Conservation (phyloP, 2,888 invertebrate genomes). For the Anaspis maculata region DNA sequence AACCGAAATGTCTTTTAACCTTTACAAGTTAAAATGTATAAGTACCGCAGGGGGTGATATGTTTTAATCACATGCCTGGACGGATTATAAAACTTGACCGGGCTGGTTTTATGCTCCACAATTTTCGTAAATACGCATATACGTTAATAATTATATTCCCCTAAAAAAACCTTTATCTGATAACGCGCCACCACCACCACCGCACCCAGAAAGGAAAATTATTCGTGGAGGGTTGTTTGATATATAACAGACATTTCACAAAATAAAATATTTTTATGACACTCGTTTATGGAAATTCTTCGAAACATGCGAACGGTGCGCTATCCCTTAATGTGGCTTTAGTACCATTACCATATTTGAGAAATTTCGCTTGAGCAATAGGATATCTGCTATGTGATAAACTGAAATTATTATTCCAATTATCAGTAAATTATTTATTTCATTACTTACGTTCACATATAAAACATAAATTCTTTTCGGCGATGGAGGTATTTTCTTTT, state of each 20-base stretch:
- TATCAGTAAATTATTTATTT: conserved; percentile 5
- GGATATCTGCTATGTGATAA: no score
- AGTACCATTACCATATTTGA: no score
- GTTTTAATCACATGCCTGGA: no score
- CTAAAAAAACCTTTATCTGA: conserved; percentile 2
- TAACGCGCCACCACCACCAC: conserved; percentile 18
- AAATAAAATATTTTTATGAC: conserved; percentile 37
- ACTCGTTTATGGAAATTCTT: conserved; percentile 33
- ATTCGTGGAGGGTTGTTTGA: conserved; percentile 27
- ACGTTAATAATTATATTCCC: conserved; percentile 8
- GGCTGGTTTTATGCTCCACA: no score
- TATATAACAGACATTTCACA: conserved; percentile 27
- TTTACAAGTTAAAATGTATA: no score
- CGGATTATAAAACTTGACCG: no score
- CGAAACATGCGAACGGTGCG: conserved; percentile 24
- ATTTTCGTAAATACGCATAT: conserved; percentile 9
- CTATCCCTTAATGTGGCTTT: neutral
- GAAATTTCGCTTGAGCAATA: no score
- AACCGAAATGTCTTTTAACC: no score
- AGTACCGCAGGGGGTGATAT: no score
- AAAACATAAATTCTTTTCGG: conserved; percentile 3
- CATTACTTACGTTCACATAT: conserved; percentile 3
- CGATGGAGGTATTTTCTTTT: neutral
- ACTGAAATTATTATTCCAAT: conserved; percentile 4
- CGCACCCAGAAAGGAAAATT: conserved; percentile 11